Conservation (phyloP, 2,888 invertebrate genomes). For the Lumbricus terrestris region DNA sequence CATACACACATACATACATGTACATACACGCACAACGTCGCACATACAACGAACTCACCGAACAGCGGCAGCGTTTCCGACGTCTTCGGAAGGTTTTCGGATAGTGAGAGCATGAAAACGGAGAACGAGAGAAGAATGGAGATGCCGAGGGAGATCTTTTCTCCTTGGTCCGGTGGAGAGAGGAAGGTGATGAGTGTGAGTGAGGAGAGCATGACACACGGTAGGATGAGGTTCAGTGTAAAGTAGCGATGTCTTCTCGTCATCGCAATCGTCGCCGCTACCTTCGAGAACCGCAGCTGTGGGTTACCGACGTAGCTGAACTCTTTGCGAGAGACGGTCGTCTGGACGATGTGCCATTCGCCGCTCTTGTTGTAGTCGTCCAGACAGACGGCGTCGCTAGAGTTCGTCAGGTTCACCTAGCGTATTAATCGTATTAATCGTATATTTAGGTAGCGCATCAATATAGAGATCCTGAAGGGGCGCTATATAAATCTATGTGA, state of each 20-base stretch:
- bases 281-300: conserved; percentile 29
- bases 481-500: too few species aligned
- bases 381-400: conserved; percentile 25
- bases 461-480: too few species aligned
- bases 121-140: conserved; percentile 34
- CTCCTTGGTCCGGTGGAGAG: conserved; percentile 34
- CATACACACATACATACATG: too few species aligned
- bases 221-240: conserved; percentile 33
- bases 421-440: not conserved
- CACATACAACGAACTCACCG: not conserved
- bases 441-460: too few species aligned
- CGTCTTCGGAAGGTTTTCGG: conserved; percentile 34
- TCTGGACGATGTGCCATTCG: conserved; percentile 41
- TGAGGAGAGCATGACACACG: conserved; percentile 31
- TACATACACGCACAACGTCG: too few species aligned
- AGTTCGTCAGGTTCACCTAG: conserved; percentile 35
- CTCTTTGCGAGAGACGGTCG: conserved; percentile 27
- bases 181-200: conserved; percentile 32
- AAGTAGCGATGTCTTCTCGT: conserved; percentile 26
- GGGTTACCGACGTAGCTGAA: conserved; percentile 31
- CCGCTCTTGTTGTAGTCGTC: conserved; percentile 41
- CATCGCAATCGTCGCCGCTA: conserved; percentile 17
- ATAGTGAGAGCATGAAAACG: conserved; percentile 32
- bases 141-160: conserved; percentile 34
- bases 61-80: conserved; percentile 30